Evolutionary conservation across 2,888 invertebrate species (phyloP).

Genomic region (Brachypterus glaber): DNA sequence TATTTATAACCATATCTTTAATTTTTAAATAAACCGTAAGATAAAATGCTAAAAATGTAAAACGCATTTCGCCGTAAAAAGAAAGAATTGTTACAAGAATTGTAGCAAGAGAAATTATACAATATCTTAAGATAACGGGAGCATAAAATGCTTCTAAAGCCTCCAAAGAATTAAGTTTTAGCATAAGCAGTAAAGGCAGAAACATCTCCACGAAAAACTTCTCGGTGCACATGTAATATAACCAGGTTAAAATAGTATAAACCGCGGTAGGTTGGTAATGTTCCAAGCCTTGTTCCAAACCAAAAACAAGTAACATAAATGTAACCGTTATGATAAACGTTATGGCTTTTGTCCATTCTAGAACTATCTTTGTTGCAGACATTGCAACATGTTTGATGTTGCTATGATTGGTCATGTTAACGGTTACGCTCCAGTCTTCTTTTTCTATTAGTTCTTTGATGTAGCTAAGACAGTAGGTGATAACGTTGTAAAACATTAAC

Average conservation of each 20-base stretch:
- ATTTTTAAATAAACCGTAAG: slow-evolving; percentile 56
- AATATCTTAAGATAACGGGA: slow-evolving; percentile 53
- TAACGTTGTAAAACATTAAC: slow-evolving; percentile 72
- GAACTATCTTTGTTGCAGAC: slow-evolving; percentile 70
- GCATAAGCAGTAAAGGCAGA: slow-evolving; percentile 47
- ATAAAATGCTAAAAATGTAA: slow-evolving; percentile 51
- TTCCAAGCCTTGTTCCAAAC: slow-evolving; percentile 64
- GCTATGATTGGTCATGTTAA: slow-evolving; percentile 58
- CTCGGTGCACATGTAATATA: slow-evolving; percentile 63
- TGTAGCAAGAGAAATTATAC: slow-evolving; percentile 49
- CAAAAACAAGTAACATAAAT: slow-evolving; percentile 64
- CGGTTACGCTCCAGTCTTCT: slow-evolving; percentile 69
- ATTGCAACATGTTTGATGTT: slow-evolving; percentile 69
- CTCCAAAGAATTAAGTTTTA: slow-evolving; percentile 55
- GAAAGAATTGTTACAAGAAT: slow-evolving; percentile 48
- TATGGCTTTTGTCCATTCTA: slow-evolving; percentile 75
- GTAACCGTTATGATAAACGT: slow-evolving; percentile 70
- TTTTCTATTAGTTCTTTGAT: slow-evolving; percentile 63
- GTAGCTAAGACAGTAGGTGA: slow-evolving; percentile 68
- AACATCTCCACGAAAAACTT: slow-evolving; percentile 60
- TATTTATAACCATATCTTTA: slow-evolving; percentile 53
- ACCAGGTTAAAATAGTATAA: slow-evolving; percentile 57
- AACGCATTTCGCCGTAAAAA: slow-evolving; percentile 48
- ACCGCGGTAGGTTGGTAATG: slow-evolving; percentile 60
- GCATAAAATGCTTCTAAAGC: slow-evolving; percentile 63